Base-by-base conservation (phyloP, 2,113 vertebrate genomes). In the Cyanoderma ruficeps region DNA sequence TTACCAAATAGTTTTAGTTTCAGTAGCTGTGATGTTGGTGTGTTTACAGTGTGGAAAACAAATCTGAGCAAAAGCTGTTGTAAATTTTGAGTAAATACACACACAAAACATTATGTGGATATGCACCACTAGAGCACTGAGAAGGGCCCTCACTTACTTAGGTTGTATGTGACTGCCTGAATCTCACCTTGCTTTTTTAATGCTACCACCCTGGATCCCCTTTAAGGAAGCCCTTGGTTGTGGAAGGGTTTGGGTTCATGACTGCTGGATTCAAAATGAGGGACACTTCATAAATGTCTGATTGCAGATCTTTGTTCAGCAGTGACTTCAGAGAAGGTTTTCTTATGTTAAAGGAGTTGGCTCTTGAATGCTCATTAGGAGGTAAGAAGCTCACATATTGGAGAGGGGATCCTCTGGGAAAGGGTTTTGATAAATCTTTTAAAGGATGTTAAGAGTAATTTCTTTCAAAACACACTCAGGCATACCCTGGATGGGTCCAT, bases 1-100 rank as follows among this genome's bases (percentile, higher is more conserved):
- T 94, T 92, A 89, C 63, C 57, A 69, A 93, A 94, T 86, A 82
- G 28, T 94, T 97, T 96, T 96, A 93, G 50, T 94, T 97, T 97
- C 87, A 94, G 94, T 83, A 65, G 21, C 42, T 96, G 41, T 91
- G 82, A 85, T 82, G 56, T 82, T 97, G 93, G 80, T 93, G 83
- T 84, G 41, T 92, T 97, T 55, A 84, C 94, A 94, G 60, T 78
- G 91, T 87, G 50, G 56, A 87, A 93, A 97, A 96, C 78, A 96
- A 86, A 91, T 55, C 80, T 95, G 59, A 96, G 76, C 31, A 92
- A 68, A 90, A 69, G 27, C 63, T 96, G 90, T 81, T 94, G 59
- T 71, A 95, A 97, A 91, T 96, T 97, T 70, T 92, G 30, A 88
- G 35, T 57, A 93, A 94, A 93, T 69, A 68, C 12, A 46, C 69